Base-by-base conservation (phyloP, 1,140 invertebrate species). In the Metaphire vulgaris region DNA sequence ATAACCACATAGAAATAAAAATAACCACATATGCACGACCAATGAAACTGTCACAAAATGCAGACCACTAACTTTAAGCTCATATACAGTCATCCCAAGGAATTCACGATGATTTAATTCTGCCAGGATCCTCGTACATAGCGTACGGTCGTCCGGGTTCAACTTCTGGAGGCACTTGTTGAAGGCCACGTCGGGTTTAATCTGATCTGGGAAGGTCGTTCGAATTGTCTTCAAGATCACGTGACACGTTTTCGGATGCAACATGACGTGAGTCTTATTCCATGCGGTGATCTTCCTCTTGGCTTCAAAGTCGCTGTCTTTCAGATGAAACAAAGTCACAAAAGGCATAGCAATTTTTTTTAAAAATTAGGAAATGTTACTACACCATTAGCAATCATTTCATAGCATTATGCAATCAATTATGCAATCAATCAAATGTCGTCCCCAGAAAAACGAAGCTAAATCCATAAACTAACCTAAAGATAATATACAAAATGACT, bases 211-310 rank as follows among this genome's bases (percentile, higher is more conserved):
- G 30, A 29, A 71, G 1, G 30, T 32, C 0, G 69, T 29, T 31
- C 69, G 1, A n/a, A 71, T 30, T 26, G 33, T 30, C 33, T 71
- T 71, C 2, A 71, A 31, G 69, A 71, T 30, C 21, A 71, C 30
- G 0, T 30, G 1, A n/a, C 69, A 71, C 6, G 69, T 71, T 15
- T 71, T 71, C 30, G 69, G 69, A n/a, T 71, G 69, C 0, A 71
- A 21, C 30, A 33, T 32, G 28, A 33, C 28, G 69, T 71, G 30
- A 33, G 30, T 1, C 12, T 2, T 1, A n/a, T 71, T 71, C 69
- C 69, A 71, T 0, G 29, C 69, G 15, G 6, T 21, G 21, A 71
- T 33, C n/a, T 71, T 71, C 0, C 33, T 33, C 1, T 32, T 1
- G 12, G 69, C 69, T 2, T 71, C 15, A 16, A 71, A 2, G 16